Evolutionary conservation across 2,888 invertebrate genomes (phyloP).

Genomic region (Leucophenga montana): DNA sequence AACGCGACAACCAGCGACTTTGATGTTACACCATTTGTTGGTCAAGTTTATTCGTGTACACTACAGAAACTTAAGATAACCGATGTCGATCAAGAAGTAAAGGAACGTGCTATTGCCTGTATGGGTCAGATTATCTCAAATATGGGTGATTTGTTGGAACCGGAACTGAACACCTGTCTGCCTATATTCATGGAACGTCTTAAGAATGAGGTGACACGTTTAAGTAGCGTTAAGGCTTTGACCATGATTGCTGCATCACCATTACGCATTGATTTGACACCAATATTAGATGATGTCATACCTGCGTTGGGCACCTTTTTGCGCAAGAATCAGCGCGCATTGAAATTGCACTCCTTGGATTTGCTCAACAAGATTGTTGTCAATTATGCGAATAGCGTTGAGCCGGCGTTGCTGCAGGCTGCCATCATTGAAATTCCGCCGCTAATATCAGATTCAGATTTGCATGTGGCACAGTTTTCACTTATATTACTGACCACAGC

Average conservation of each 20-base stretch:
- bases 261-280: constrained; percentile 85
- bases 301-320: constrained; percentile 95
- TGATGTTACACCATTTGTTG: constrained; percentile 85
- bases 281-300: constrained; percentile 89
- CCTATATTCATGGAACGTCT: constrained; percentile 96
- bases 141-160: constrained; percentile 88
- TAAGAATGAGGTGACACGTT: constrained; percentile 95
- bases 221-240: constrained; percentile 96
- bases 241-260: constrained; percentile 95
- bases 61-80: constrained; percentile 90
- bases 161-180: constrained; percentile 87
- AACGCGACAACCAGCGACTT: constrained; percentile 74
- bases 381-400: constrained; percentile 82
- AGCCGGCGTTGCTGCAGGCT: constrained; percentile 80
- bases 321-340: constrained; percentile 95
- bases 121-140: constrained; percentile 96
- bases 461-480: constrained; percentile 96
- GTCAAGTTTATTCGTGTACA: constrained; percentile 88
- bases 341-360: constrained; percentile 92
- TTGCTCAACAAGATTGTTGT: constrained; percentile 92
- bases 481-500: constrained; percentile 87
- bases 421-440: constrained; percentile 92
- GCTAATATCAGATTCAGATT: constrained; percentile 92
- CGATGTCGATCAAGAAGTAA: constrained; percentile 99
- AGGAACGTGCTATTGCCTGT: constrained; percentile 97